Evolutionary conservation across 2,113 vertebrate species (phyloP), one percentile per base, ranked within the genome.

Genomic region (Taurulus bubalis): DNA sequence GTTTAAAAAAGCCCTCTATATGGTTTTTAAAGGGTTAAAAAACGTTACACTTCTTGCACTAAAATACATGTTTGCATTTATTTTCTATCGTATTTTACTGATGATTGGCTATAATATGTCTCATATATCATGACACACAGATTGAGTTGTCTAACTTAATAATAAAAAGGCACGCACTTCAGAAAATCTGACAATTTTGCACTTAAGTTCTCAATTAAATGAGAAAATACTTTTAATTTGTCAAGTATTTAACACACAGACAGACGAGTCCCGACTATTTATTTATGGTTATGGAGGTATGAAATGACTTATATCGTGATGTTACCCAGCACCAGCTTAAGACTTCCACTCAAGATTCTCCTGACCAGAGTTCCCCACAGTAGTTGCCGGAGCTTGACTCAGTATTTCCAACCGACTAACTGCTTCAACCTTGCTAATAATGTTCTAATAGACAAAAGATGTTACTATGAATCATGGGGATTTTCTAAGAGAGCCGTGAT

Each of bases 381-480:
- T 68, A 58, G 45, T 59, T 45, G 30, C 47, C 76, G 8, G 15
- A 38, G 36, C 15, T 24, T 75, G 67, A 79, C 36, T 84, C 83
- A 86, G 36, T 28, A 20, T 51, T 80, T 83, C 82, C 82, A 65
- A 58, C 12, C 3, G 45, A 55, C 63, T 5, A 60, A 65, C 11
- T 2, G 65, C 62, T 14, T 15, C 4, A 1, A 62, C 45, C 64
- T 49, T 59, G 4, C 16, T 28, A 68, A 67, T 18, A 78, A 59
- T 18, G 8, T 47, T 24, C 45, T 20, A 56, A 11, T 26, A 4
- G 56, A 75, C 51, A 20, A 15, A 40, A 40, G 4, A 66, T 22
- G 56, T 80, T 22, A 60, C 12, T 1, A 22, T 59, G 70, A 76
- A 26, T 1, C 24, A 9, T 22, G 51, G 49, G 34, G 10, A 18